Conservation (phyloP, 2,797 vertebrate species). For the Danio choprae region DNA sequence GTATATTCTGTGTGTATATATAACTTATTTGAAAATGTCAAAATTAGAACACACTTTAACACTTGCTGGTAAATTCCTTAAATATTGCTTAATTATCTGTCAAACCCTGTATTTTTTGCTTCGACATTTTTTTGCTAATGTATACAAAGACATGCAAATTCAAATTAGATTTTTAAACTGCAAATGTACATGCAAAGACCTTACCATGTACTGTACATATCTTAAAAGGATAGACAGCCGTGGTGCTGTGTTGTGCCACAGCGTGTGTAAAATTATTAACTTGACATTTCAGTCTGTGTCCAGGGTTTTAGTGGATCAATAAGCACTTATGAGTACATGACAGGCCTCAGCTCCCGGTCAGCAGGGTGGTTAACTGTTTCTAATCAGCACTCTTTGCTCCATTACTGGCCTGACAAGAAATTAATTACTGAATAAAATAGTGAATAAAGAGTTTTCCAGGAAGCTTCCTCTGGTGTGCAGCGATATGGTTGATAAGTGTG, state of each 20-base stretch:
- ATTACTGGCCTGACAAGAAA: slow-evolving; percentile 24
- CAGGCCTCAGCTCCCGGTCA: slow-evolving; percentile 20
- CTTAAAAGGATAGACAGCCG: neutral
- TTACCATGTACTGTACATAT: neutral
- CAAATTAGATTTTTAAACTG: slow-evolving; percentile 11
- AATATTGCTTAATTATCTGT: no score
- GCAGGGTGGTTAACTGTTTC: slow-evolving; percentile 26
- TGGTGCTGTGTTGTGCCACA: slow-evolving; percentile 47
- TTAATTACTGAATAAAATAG: neutral
- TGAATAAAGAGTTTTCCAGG: neutral
- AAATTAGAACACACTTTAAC: no score
- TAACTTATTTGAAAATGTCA: no score
- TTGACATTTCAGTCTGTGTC: slow-evolving; percentile 64
- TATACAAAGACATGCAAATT: neutral
- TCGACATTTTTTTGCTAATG: neutral
- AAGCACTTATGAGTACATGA: slow-evolving; percentile 56
- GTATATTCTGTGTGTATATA: no score
- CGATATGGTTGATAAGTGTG: neutral
- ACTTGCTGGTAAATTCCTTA: no score
- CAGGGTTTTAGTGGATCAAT: slow-evolving; percentile 62
- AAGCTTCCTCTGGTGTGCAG: neutral
- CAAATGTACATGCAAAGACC: neutral
- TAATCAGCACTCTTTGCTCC: slow-evolving; percentile 10
- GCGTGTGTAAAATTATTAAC: slow-evolving; percentile 58
- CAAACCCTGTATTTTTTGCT: neutral